Evolutionary conservation across 2,113 vertebrate genomes (phyloP), one percentile per base, ranked within the genome.

Genomic region (Panurus biarmicus): DNA sequence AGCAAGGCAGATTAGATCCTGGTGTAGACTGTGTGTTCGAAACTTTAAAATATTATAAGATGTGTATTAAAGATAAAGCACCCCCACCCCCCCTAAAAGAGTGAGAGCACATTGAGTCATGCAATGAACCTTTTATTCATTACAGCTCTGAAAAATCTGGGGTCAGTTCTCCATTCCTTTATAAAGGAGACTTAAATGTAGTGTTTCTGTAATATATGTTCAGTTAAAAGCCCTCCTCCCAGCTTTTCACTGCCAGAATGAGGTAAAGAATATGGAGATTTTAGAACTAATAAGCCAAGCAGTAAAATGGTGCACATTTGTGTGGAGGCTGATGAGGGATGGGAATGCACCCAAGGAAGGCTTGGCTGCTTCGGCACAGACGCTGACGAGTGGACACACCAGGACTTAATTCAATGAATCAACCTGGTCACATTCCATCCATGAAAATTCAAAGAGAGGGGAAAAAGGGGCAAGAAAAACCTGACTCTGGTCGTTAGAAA

Each of bases 221-320:
- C 88, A 92, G 83, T 74, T 94, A 84, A 93, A 94, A 86, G 56
- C 79, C 36, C 60, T 94, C 88, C 94, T 95, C 88, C 85, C 82
- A 93, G 85, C 54, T 94, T 77, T 90, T 47, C 5, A 5, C 13
- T 92, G 90, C 89, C 85, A 93, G 86, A 93, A 92, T 94, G 96
- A 96, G 80, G 83, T 92, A 94, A 93, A 92, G 76, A 92, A 92
- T 90, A 60, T 92, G 83, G 67, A 90, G 69, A 23, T 73, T 80
- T 88, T 80, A 35, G 90, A 74, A 19, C 62, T 80, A 88, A 77
- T 65, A 94, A 91, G 65, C 40, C n/a, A 53, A 72, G 80, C 73
- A 79, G 76, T 94, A 81, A 93, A 95, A 75, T 12, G n/a, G 73
- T 75, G 62, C 36, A 76, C 48, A 13, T 75, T 93, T 85, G 44